phyloP scores from a whole-genome alignment of 1,140 invertebrate species.

The Bombus consobrinus region DNA sequence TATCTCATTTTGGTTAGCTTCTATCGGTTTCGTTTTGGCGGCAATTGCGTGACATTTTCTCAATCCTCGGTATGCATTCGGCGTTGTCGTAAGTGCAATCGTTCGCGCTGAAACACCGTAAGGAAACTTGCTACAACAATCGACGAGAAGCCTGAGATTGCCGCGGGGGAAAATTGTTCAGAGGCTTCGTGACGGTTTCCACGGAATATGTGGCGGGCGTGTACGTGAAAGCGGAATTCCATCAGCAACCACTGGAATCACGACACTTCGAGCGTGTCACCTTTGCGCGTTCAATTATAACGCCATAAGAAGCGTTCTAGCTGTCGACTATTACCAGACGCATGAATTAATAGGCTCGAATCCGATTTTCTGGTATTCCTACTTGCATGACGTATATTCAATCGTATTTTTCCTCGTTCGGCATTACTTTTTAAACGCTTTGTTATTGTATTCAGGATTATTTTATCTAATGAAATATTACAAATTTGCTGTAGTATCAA shows the following conservation, averaged over 20 bases:
- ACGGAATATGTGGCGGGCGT: conserved; percentile 27
- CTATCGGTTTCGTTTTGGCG: not conserved
- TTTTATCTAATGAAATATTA: not conserved
- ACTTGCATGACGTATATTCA: too few species aligned
- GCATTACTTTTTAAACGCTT: not conserved
- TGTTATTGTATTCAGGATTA: too few species aligned
- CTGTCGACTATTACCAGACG: not conserved
- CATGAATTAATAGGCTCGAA: not conserved
- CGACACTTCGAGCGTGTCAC: conserved; percentile 34
- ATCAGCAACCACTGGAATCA: conserved; percentile 36
- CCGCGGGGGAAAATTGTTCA: conserved; percentile 48
- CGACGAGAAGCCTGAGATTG: conserved; percentile 41
- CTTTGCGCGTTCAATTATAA: conserved; percentile 29
- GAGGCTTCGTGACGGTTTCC: conserved; percentile 47
- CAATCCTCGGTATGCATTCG: conserved; percentile 5
- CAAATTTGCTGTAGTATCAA: not conserved
- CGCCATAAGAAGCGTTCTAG: not conserved
- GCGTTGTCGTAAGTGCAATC: conserved; percentile 27
- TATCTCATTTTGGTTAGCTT: not conserved
- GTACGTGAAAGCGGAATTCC: conserved; percentile 39
- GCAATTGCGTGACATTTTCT: conserved; percentile 13
- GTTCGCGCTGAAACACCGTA: conserved; percentile 18
- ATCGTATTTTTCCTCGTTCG: not conserved
- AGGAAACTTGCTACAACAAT: conserved; percentile 43
- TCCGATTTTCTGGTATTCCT: not conserved